A percentile compares a stretch with the other conserved stretches of the same genome.
phyloP scores from a whole-genome alignment of 2,888 invertebrate species.

The Rhingia campestris region DNA sequence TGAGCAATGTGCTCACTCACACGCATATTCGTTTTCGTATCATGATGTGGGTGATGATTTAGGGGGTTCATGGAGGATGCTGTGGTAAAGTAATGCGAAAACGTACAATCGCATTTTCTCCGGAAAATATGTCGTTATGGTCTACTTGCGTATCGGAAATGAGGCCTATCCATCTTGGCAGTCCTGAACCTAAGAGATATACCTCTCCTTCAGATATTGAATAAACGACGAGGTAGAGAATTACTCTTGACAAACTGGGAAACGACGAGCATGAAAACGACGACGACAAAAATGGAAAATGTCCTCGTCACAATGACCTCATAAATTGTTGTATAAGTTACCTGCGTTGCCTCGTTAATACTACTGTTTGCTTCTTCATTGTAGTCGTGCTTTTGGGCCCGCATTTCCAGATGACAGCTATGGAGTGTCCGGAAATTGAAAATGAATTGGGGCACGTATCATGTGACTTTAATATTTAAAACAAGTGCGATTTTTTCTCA shows the following conservation, averaged over 20 bases:
- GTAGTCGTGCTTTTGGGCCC: constrained; percentile 19
- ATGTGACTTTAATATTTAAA: constrained; percentile 60
- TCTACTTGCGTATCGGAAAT: constrained; percentile 67
- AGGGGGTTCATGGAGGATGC: not conserved
- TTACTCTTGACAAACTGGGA: constrained; percentile 29
- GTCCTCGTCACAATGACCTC: constrained; percentile 53
- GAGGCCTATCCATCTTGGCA: constrained; percentile 52
- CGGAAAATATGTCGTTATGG: constrained; percentile 59
- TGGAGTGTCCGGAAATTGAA: constrained; percentile 66
- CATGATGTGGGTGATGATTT: constrained; percentile 47
- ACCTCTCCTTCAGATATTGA: constrained; percentile 42
- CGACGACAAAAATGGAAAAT: constrained; percentile 24
- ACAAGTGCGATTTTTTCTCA: constrained; percentile 35
- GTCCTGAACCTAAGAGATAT: constrained; percentile 37
- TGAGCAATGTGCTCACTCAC: constrained; percentile 31
- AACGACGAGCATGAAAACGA: constrained; percentile 7
- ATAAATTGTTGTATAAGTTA: constrained; percentile 46
- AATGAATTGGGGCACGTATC: constrained; percentile 69
- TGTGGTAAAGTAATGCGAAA: constrained; percentile 25
- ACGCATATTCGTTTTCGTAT: constrained; percentile 6
- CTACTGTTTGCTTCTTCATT: constrained; percentile 2
- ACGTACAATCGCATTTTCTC: constrained; percentile 35
- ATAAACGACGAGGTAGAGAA: constrained; percentile 56
- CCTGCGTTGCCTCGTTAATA: constrained; percentile 9
- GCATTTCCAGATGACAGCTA: constrained; percentile 25